Conservation (phyloP, 2,113 vertebrate genomes). For the Notarius quadriscutis region DNA sequence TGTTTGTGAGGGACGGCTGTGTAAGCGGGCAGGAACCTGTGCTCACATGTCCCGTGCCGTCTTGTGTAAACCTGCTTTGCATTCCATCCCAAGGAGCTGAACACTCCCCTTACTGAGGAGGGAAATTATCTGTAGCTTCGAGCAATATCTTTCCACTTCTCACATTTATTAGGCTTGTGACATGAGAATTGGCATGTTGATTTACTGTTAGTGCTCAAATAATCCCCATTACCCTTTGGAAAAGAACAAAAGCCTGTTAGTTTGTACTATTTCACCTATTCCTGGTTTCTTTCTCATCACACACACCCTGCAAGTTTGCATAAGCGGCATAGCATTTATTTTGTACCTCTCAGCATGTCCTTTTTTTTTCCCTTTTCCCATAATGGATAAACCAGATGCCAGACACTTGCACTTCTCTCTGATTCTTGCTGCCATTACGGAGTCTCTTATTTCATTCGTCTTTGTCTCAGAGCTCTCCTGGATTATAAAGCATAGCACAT, state of each 20-base stretch:
- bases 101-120: slow-evolving; percentile 39
- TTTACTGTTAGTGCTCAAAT: slow-evolving; percentile 32
- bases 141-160: slow-evolving; percentile 36
- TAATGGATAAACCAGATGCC: slow-evolving; percentile 54
- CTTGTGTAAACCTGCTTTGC: slow-evolving; percentile 74
- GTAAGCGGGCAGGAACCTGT: slow-evolving; percentile 58
- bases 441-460: slow-evolving; percentile 49
- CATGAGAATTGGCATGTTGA: slow-evolving; percentile 34
- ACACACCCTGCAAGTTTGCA: not conserved
- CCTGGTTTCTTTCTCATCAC: not conserved
- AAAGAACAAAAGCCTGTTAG: not conserved
- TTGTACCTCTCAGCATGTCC: not conserved
- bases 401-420: slow-evolving; percentile 16
- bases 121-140: slow-evolving; percentile 49
- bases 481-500: slow-evolving; percentile 41
- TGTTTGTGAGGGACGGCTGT: slow-evolving; percentile 54
- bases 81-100: slow-evolving; percentile 63
- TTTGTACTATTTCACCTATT: not conserved
- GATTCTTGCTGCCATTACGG: slow-evolving; percentile 31
- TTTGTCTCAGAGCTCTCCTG: slow-evolving; percentile 48
- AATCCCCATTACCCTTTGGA: not conserved
- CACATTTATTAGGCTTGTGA: slow-evolving; percentile 27
- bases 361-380: slow-evolving; percentile 7
- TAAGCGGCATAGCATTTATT: slow-evolving; percentile 14
- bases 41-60: slow-evolving; percentile 61